These are phyloP conservation scores for Bombus cullumanus DNA, from an alignment of 1,140 invertebrate genomes.

Conservation along the genomic window DNA sequence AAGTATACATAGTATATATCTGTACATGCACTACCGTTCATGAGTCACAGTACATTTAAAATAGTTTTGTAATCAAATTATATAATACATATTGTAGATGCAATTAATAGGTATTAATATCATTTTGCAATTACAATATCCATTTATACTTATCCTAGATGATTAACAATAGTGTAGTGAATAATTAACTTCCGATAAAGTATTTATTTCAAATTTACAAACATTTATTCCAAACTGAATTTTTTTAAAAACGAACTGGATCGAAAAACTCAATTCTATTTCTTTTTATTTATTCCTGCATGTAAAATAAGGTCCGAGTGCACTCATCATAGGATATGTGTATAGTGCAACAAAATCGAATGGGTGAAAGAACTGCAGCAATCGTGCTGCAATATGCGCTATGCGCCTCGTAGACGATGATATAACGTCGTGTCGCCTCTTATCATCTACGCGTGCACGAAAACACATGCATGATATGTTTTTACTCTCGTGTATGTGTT, in stretches of 20 bases:
- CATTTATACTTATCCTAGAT: too few relatives aligned
- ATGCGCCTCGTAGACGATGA: conserved; percentile 47
- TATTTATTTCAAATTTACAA: background rate
- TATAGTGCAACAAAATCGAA: background rate
- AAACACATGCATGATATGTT: conserved; percentile 32
- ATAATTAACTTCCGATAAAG: background rate
- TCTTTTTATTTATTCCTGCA: background rate
- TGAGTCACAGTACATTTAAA: too few relatives aligned
- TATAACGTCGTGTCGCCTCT: conserved; percentile 48
- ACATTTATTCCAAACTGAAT: background rate
- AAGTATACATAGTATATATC: too few relatives aligned
- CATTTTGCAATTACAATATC: too few relatives aligned
- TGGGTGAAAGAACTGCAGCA: conserved; percentile 52
- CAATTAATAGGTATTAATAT: too few relatives aligned
- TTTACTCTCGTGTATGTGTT: background rate
- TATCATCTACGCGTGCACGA: conserved; percentile 39
- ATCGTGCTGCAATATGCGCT: conserved; percentile 28
- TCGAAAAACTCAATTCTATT: background rate
- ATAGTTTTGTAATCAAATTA: too few relatives aligned
- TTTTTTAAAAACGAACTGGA: background rate
- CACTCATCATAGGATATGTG: background rate
- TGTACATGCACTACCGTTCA: too few relatives aligned
- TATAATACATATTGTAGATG: too few relatives aligned
- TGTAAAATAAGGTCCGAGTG: background rate
- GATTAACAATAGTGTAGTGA: background rate